Evolutionary conservation across 2,888 invertebrate genomes (phyloP), one percentile per base, ranked within the genome.

Genomic region (Mystacides longicornis): DNA sequence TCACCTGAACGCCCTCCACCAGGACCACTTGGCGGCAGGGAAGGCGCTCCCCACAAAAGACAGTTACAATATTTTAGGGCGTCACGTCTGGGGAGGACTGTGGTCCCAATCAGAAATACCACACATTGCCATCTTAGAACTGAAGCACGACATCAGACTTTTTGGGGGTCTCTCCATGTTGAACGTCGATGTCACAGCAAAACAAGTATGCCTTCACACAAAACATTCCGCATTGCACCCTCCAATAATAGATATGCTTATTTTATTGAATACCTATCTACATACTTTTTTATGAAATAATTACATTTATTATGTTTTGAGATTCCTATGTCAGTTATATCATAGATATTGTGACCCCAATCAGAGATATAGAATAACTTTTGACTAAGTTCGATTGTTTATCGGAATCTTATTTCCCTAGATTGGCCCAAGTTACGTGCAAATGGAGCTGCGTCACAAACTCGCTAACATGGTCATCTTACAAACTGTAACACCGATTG

Each of bases 401-500:
- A n/a, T n/a, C n/a, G n/a, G n/a, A n/a, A n/a, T n/a, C n/a, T n/a
- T 50, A 19, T 23, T 7, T 46, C 65, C 63, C 16, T 69, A 85
- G 78, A 74, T 82, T 59, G 90, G 90, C 0, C 90, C 93, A 0
- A 86, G 86, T 0, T 84, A 86, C 63, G 93, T 93, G 0, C 82
- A 87, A 18, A 71, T 93, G 2, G 67, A 73, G 14, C 70, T 92
- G 61, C 79, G 0, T 81, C 82, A 0, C 67, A 76, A 0, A 67
- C 87, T 5, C 86, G 86, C 0, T 71, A 23, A 76, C 0, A 67
- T 85, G 55, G 76, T 84, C 49, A 81, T 89, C 21, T 68, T 87
- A 0, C 93, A 93, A 68, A 83, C 85, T 0, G 85, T 93, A 1
- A 89, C 88, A 0, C 93, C 93, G 0, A 64, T 89, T 2, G 86